phyloP scores from a whole-genome alignment of 2,888 invertebrate species.

The Campaea margaritaria region DNA sequence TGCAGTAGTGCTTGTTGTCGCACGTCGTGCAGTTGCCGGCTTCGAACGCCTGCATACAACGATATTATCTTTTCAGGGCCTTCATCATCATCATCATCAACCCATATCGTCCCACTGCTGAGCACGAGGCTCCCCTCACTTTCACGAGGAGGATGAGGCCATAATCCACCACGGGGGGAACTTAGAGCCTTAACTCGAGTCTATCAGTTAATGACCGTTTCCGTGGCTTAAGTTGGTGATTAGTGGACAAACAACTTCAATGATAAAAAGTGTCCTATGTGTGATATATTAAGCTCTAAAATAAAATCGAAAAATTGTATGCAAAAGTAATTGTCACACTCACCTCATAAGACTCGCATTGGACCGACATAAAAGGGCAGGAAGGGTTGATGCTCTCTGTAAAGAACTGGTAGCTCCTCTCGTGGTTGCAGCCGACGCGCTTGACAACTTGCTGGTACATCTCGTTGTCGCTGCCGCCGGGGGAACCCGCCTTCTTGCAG shows the following conservation, averaged over 20 bases:
- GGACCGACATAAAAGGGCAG: slow-evolving; percentile 92
- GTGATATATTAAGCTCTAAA: too few species aligned
- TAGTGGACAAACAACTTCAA: too few species aligned
- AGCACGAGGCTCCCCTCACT: too few species aligned
- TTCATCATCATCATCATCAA: too few species aligned
- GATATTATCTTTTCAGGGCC: too few species aligned
- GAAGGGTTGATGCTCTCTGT: slow-evolving; percentile 91
- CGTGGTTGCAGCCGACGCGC: slow-evolving; percentile 94
- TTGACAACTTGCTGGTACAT: slow-evolving; percentile 83
- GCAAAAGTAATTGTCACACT: slow-evolving; percentile 43
- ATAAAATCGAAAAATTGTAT: not conserved
- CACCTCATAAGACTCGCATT: slow-evolving; percentile 92
- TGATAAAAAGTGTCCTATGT: too few species aligned
- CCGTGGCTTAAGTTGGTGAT: too few species aligned
- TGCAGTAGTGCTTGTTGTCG: slow-evolving; percentile 87
- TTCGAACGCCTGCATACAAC: slow-evolving; percentile 88
- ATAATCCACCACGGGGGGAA: too few species aligned
- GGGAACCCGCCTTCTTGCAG: slow-evolving; percentile 61
- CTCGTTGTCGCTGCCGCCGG: slow-evolving; percentile 50
- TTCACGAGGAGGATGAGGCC: too few species aligned
- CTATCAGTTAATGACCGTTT: too few species aligned
- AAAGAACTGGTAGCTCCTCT: slow-evolving; percentile 93
- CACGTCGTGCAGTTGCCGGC: slow-evolving; percentile 90
- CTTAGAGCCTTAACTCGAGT: too few species aligned
- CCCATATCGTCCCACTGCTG: too few species aligned